Evolutionary conservation across 2,888 invertebrate genomes (phyloP).

Genomic region (Timandra comae): DNA sequence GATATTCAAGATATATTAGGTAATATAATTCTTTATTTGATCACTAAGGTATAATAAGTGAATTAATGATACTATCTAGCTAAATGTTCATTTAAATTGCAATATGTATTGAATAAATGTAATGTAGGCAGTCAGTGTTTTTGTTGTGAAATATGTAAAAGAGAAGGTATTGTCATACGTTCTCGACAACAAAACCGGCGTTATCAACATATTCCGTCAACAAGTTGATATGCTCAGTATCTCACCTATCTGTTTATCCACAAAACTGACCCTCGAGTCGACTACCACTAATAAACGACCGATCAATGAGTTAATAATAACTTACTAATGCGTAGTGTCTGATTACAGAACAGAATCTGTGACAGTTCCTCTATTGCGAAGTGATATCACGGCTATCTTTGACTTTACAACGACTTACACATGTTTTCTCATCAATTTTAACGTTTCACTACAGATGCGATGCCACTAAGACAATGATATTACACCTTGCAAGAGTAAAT

Average conservation of each 20-base stretch:
- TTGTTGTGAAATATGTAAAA: too few relatives aligned
- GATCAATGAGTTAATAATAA: slow-evolving; percentile 56
- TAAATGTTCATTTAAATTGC: too few relatives aligned
- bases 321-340: slow-evolving; percentile 62
- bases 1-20: too few relatives aligned
- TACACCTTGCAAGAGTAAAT: slow-evolving; percentile 16
- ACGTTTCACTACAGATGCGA: too few relatives aligned
- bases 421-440: too few relatives aligned
- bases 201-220: slow-evolving; percentile 14
- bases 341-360: slow-evolving; percentile 46
- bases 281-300: slow-evolving; percentile 22
- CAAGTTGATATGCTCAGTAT: slow-evolving; percentile 13
- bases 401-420: slow-evolving; percentile 12
- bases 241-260: slow-evolving; percentile 12
- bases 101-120: too few relatives aligned
- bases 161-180: too few relatives aligned
- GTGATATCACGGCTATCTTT: slow-evolving; percentile 27
- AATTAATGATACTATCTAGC: too few relatives aligned
- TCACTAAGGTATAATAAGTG: too few relatives aligned
- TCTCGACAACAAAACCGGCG: slow-evolving; percentile 11
- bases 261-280: slow-evolving; percentile 13
- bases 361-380: slow-evolving; percentile 32
- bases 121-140: too few relatives aligned
- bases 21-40: too few relatives aligned
- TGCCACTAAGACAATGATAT: too few relatives aligned